Evolutionary conservation across 2,113 vertebrate species (phyloP).

Genomic region (Oceanodroma tethys): DNA sequence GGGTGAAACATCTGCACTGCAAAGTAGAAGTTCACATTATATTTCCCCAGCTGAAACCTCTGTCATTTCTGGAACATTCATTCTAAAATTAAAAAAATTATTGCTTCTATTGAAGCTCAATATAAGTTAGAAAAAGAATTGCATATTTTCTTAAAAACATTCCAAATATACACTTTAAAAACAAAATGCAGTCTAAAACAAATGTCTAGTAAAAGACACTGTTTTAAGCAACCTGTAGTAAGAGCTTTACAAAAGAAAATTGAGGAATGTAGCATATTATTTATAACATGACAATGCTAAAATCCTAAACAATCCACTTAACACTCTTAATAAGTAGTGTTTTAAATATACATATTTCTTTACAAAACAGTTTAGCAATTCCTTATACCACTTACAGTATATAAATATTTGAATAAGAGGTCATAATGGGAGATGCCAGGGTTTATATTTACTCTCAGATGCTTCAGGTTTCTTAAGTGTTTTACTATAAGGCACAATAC

Average conservation of each 20-base stretch:
- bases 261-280: conserved; percentile 38
- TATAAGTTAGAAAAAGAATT: conserved; percentile 61
- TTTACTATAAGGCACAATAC: conserved; percentile 63
- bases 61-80: conserved; percentile 43
- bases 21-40: conserved; percentile 14
- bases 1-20: conserved; percentile 15
- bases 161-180: conserved; percentile 55
- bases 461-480: conserved; percentile 31
- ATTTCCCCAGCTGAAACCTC: conserved; percentile 19
- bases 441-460: conserved; percentile 45
- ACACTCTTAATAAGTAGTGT: conserved; percentile 29
- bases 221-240: conserved; percentile 36
- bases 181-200: conserved; percentile 36
- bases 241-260: conserved; percentile 36
- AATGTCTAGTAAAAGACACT: conserved; percentile 33
- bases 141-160: conserved; percentile 63
- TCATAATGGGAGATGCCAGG: conserved; percentile 44
- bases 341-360: conserved; percentile 53
- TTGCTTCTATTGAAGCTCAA: conserved; percentile 52
- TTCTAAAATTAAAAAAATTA: conserved; percentile 49
- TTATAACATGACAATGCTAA: conserved; percentile 43
- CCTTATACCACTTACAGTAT: conserved; percentile 35
- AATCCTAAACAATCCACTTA: conserved; percentile 41
- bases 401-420: conserved; percentile 53
- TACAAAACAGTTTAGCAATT: conserved; percentile 61